phyloP scores from a whole-genome alignment of 1,140 invertebrate species.

The Rhynchophorus ferrugineus region DNA sequence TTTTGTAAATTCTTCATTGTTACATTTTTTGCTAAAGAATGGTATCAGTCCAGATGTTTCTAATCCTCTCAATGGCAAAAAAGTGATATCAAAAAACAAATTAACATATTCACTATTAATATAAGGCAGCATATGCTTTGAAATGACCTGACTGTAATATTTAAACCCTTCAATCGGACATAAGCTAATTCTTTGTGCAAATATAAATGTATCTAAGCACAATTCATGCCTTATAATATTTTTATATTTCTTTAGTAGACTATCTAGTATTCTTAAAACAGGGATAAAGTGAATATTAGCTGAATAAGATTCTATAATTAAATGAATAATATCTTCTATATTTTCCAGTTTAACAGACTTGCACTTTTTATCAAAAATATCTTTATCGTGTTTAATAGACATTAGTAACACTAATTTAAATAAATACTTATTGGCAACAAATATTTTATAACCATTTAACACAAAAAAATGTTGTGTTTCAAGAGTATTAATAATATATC shows the following conservation, averaged over 20 bases:
- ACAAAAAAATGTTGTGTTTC: background rate
- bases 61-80: slow-evolving; percentile 22
- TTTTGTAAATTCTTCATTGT: background rate
- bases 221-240: background rate
- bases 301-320: background rate
- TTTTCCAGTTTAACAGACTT: background rate
- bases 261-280: slow-evolving; percentile 1
- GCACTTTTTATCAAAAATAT: slow-evolving; percentile 1
- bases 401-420: slow-evolving; percentile 1
- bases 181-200: slow-evolving; percentile 6
- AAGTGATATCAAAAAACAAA: slow-evolving; percentile 8
- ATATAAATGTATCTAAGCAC: background rate
- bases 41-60: slow-evolving; percentile 14
- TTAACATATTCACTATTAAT: background rate
- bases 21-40: background rate
- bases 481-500: background rate
- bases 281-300: background rate
- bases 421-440: background rate
- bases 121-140: slow-evolving; percentile 7
- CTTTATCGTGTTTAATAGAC: slow-evolving; percentile 3
- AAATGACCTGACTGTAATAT: slow-evolving; percentile 9
- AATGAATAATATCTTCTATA: background rate
- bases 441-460: background rate
- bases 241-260: slow-evolving; percentile 2
- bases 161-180: slow-evolving; percentile 17